phyloP scores from a whole-genome alignment of 2,888 invertebrate genomes.

The Chrysolina americana region DNA sequence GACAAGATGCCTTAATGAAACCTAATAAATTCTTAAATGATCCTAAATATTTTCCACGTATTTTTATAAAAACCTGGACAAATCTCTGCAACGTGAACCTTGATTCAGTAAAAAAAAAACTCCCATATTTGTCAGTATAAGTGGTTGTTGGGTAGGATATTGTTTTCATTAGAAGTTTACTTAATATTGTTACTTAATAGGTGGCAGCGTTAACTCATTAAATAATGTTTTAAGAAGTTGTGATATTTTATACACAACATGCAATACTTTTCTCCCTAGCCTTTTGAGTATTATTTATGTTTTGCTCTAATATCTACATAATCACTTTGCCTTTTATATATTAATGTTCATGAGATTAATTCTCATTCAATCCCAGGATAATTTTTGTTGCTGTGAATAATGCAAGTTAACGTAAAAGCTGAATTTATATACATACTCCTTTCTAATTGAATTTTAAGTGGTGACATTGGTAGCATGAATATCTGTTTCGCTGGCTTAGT shows the following conservation, averaged over 20 bases:
- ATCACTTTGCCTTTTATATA: background rate
- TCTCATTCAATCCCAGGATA: too few relatives aligned
- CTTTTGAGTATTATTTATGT: constrained; percentile 65
- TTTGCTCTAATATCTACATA: constrained; percentile 51
- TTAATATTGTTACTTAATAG: constrained; percentile 66
- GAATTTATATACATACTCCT: too few relatives aligned
- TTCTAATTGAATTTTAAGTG: background rate
- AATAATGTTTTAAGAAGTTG: constrained; percentile 65
- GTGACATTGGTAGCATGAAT: background rate
- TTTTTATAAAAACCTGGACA: constrained; percentile 51
- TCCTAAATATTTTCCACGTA: constrained; percentile 51
- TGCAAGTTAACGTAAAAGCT: too few relatives aligned
- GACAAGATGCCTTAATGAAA: constrained; percentile 53
- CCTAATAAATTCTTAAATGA: constrained; percentile 51
- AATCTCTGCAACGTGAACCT: constrained; percentile 48
- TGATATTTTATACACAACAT: constrained; percentile 62
- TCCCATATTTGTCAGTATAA: constrained; percentile 66
- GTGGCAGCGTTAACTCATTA: constrained; percentile 69
- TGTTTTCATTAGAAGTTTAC: constrained; percentile 47
- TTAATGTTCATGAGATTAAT: too few relatives aligned
- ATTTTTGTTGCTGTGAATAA: too few relatives aligned
- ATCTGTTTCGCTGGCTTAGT: background rate
- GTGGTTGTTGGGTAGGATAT: constrained; percentile 62
- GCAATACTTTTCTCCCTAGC: constrained; percentile 67
- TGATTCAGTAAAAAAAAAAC: constrained; percentile 55